These are phyloP conservation scores for Drosophila tsacasi DNA, from an alignment of 1,140 invertebrate species.

Conservation along the genomic window DNA sequence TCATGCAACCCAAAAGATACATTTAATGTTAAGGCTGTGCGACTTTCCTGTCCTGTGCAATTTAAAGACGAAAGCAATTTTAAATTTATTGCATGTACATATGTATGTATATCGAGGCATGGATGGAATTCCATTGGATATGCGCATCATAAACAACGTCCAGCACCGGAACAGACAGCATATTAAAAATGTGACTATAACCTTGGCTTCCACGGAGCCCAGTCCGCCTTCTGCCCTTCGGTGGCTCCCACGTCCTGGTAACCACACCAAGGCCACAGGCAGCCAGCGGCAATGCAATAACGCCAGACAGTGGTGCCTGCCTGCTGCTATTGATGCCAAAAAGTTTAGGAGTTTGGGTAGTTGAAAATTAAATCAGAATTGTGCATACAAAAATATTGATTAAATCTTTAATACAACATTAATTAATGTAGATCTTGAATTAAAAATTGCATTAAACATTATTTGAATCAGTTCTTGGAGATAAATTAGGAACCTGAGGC, in stretches of 20 bases:
- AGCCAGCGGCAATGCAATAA: conserved; percentile 29
- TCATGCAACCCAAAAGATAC: conserved; percentile 10
- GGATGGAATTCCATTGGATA: conserved; percentile 45
- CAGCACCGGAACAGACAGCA: conserved; percentile 56
- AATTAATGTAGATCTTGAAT: background rate
- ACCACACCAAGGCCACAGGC: conserved; percentile 76
- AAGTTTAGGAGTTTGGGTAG: background rate
- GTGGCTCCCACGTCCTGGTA: conserved; percentile 24
- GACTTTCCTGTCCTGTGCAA: conserved; percentile 20
- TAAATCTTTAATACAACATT: background rate
- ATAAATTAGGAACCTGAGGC: too few species aligned
- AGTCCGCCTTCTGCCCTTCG: conserved; percentile 3
- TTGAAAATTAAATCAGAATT: too few species aligned
- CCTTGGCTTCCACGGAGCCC: conserved; percentile 52
- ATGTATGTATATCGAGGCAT: conserved; percentile 22
- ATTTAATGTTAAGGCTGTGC: conserved; percentile 25
- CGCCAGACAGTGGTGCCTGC: conserved; percentile 16
- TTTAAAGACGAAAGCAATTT: conserved; percentile 42
- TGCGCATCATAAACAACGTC: conserved; percentile 69
- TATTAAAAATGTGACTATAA: conserved; percentile 81
- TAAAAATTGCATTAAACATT: too few species aligned
- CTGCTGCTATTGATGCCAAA: conserved; percentile 1
- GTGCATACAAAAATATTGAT: too few species aligned
- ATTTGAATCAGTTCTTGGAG: too few species aligned
- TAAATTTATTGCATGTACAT: conserved; percentile 49